phyloP scores from a whole-genome alignment of 2,113 vertebrate species.

The Engraulis encrasicolus region DNA sequence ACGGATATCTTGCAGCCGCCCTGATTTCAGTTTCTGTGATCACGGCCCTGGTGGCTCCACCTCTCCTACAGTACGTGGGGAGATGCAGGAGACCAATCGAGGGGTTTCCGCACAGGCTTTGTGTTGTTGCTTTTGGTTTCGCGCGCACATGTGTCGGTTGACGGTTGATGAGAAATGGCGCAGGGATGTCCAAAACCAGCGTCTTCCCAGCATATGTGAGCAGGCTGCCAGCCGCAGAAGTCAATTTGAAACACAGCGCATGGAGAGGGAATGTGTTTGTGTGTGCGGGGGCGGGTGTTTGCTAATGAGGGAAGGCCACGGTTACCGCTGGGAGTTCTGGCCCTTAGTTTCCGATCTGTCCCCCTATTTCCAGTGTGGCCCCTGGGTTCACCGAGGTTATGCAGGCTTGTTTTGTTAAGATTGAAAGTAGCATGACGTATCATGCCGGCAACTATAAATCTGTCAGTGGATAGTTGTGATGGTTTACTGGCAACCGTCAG shows the following conservation, averaged over 20 bases:
- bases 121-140: neutral
- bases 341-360: neutral
- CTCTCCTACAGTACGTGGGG: neutral
- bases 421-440: neutral
- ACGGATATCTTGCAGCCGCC: neutral
- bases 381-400: neutral
- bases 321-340: neutral
- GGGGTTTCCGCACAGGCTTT: neutral
- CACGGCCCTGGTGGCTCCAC: neutral
- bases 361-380: neutral
- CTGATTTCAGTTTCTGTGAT: neutral
- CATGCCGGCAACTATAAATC: neutral
- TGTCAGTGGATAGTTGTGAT: neutral
- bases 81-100: neutral
- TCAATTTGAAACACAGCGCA: neutral
- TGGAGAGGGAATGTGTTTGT: neutral
- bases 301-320: neutral
- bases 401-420: neutral
- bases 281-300: neutral
- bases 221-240: neutral
- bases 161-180: neutral
- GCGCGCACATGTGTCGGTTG: neutral
- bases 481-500: no score
- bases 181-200: neutral
- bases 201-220: neutral